Conservation (phyloP, 2,888 invertebrate genomes). For the Ligdia adustata region DNA sequence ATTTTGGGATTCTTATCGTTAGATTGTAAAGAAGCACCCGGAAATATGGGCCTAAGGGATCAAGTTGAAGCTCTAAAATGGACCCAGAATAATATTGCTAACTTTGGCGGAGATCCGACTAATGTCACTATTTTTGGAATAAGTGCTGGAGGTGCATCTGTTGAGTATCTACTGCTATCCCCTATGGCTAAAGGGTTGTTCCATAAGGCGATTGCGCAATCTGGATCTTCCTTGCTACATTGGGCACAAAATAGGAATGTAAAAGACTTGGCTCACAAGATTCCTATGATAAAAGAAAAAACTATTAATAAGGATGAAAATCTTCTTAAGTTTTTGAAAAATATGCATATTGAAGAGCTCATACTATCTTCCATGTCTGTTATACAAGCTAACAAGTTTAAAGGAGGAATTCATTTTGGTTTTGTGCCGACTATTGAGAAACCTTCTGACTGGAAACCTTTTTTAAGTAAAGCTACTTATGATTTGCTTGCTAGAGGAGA, state of each 20-base stretch:
- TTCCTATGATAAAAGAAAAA: constrained; percentile 56
- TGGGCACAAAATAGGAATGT: constrained; percentile 71
- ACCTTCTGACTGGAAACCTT: constrained; percentile 68
- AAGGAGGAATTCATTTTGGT: constrained; percentile 72
- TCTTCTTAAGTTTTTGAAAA: constrained; percentile 61
- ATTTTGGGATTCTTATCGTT: constrained; percentile 72
- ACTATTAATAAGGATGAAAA: constrained; percentile 45
- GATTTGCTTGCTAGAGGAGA: constrained; percentile 64
- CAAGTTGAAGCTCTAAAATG: constrained; percentile 81
- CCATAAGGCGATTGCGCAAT: constrained; percentile 81
- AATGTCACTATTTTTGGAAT: constrained; percentile 81
- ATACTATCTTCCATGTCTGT: constrained; percentile 55
- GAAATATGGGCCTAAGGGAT: constrained; percentile 80
- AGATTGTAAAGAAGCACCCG: constrained; percentile 69
- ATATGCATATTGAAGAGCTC: constrained; percentile 57
- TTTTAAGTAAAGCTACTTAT: constrained; percentile 68
- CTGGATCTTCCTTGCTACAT: constrained; percentile 76
- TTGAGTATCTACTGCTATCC: constrained; percentile 72
- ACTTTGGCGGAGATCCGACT: constrained; percentile 75
- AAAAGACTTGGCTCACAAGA: constrained; percentile 54
- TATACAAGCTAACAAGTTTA: constrained; percentile 43
- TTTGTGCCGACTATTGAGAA: constrained; percentile 76
- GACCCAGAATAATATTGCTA: constrained; percentile 74
- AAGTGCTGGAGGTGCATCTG: constrained; percentile 79
- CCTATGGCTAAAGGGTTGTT: constrained; percentile 76